Percentiles rank a stretch among this genome's conserved stretches.
Conservation (phyloP, 1,140 invertebrate genomes). For the Drosophila rufa region DNA sequence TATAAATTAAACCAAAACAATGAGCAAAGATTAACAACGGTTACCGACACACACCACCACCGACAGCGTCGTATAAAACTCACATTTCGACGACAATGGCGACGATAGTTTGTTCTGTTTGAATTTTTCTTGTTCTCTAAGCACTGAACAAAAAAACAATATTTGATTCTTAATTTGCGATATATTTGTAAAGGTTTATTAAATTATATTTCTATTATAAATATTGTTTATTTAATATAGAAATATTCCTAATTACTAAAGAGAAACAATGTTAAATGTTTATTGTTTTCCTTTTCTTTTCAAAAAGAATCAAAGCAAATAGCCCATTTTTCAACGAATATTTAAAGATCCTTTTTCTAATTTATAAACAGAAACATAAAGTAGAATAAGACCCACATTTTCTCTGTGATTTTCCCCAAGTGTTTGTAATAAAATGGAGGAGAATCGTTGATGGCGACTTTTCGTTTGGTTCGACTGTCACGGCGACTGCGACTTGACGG, state of each 20-base stretch:
- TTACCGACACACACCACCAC: slow-evolving; percentile 40
- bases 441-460: slow-evolving; percentile 51
- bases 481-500: slow-evolving; percentile 61
- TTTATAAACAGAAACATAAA: neutral
- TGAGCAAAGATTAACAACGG: slow-evolving; percentile 78
- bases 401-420: slow-evolving; percentile 24
- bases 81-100: slow-evolving; percentile 52
- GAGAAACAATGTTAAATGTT: neutral
- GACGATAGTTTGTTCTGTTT: slow-evolving; percentile 40
- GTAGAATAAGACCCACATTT: neutral
- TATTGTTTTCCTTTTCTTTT: neutral
- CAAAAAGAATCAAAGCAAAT: too few relatives aligned
- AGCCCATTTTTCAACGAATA: neutral
- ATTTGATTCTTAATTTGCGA: too few relatives aligned
- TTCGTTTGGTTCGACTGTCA: slow-evolving; percentile 43
- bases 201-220: too few relatives aligned
- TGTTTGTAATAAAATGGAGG: slow-evolving; percentile 63
- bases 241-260: neutral
- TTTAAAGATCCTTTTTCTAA: too few relatives aligned
- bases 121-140: slow-evolving; percentile 1
- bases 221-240: too few relatives aligned
- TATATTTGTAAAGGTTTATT: too few relatives aligned
- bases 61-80: slow-evolving; percentile 23
- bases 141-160: slow-evolving; percentile 7
- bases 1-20: slow-evolving; percentile 84